Percentiles rank a stretch among this genome's conserved stretches.
Evolutionary conservation across 2,797 vertebrate species (phyloP).

Genomic region (Rhincodon typus): DNA sequence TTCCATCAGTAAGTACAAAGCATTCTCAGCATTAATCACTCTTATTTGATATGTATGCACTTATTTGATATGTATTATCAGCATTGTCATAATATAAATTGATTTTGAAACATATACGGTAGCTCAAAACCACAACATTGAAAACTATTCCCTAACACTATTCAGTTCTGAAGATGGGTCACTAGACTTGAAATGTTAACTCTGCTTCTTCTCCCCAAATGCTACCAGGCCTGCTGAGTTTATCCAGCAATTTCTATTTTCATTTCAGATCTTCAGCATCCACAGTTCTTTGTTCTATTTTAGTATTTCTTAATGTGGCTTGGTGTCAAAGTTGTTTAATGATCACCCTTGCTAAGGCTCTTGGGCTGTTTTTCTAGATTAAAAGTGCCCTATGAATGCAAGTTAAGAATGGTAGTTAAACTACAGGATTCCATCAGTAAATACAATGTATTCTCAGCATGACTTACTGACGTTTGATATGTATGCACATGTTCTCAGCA

Average conservation of each 20-base stretch:
- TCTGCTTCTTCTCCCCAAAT: too few species aligned
- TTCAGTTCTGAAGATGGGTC: background rate
- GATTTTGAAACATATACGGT: background rate
- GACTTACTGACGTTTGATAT: background rate
- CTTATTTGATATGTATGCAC: background rate
- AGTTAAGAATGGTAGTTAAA: background rate
- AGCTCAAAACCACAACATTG: background rate
- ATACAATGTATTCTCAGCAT: background rate
- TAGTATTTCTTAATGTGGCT: background rate
- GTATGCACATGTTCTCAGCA: background rate
- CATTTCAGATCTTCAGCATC: too few species aligned
- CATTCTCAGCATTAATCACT: background rate
- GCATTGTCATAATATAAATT: background rate
- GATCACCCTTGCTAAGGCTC: background rate
- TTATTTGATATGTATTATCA: too few species aligned
- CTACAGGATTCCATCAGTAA: background rate
- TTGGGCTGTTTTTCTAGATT: background rate
- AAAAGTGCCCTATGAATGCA: background rate
- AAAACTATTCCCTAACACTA: too few species aligned
- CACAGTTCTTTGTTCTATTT: too few species aligned
- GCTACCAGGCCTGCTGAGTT: too few species aligned
- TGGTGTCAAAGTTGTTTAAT: background rate
- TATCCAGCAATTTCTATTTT: too few species aligned
- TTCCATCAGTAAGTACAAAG: background rate
- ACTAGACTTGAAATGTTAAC: too few species aligned